Percentiles rank a stretch among this genome's conserved stretches.
Conservation (phyloP, 2,797 vertebrate species). For the Lepilemur septentrionalis region DNA sequence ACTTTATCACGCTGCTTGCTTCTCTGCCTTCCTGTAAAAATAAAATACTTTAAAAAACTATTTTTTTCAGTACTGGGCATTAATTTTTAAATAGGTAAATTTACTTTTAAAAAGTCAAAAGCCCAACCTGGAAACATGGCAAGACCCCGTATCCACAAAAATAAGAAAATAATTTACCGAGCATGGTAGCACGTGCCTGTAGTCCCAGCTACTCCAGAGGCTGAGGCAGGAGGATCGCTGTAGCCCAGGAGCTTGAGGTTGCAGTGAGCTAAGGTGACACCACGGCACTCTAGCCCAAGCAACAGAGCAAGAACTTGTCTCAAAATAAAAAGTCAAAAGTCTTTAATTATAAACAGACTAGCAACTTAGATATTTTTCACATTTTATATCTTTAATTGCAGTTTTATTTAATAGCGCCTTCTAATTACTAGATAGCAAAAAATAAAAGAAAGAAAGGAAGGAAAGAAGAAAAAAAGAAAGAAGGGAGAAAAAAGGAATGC, state of each 20-base stretch:
- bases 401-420: constrained; percentile 68
- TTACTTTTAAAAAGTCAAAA: constrained; percentile 76
- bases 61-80: constrained; percentile 78
- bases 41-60: constrained; percentile 79
- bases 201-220: background rate
- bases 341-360: background rate
- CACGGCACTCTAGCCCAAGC: background rate
- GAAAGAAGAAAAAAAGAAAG: background rate
- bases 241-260: background rate
- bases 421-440: constrained; percentile 20
- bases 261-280: background rate
- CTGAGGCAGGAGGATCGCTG: background rate
- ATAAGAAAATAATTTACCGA: background rate
- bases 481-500: background rate
- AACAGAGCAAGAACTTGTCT: background rate
- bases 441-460: background rate
- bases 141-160: background rate
- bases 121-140: background rate
- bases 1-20: constrained; percentile 79
- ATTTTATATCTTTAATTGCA: background rate
- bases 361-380: background rate
- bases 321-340: constrained; percentile 68
- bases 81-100: constrained; percentile 75
- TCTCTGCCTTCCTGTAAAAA: constrained; percentile 78
- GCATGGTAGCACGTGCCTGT: no score